phyloP scores from a whole-genome alignment of 2,888 invertebrate genomes.

The Cremastinae sp. region DNA sequence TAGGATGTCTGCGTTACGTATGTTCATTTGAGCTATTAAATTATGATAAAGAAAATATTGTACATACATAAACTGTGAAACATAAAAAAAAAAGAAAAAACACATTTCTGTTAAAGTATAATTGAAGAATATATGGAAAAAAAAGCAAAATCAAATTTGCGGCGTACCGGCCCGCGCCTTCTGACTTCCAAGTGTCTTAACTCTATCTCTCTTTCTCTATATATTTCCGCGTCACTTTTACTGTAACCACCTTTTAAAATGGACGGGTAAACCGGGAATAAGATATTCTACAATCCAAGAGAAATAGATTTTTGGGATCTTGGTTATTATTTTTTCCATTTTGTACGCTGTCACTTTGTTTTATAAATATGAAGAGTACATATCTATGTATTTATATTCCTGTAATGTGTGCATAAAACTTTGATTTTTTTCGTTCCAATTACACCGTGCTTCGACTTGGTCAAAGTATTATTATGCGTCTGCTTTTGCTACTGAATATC shows the following conservation, averaged over 20 bases:
- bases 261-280: slow-evolving; percentile 68
- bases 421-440: slow-evolving; percentile 3
- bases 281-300: slow-evolving; percentile 25
- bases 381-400: slow-evolving; percentile 53
- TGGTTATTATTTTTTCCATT: slow-evolving; percentile 43
- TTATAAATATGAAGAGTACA: slow-evolving; percentile 56
- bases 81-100: slow-evolving; percentile 59
- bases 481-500: slow-evolving; percentile 58
- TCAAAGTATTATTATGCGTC: neutral
- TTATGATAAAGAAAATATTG: slow-evolving; percentile 71
- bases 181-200: slow-evolving; percentile 78
- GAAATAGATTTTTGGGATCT: slow-evolving; percentile 4
- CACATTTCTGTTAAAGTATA: slow-evolving; percentile 64
- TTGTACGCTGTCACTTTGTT: slow-evolving; percentile 50
- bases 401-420: slow-evolving; percentile 30
- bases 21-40: slow-evolving; percentile 72
- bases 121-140: slow-evolving; percentile 70
- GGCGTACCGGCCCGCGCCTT: slow-evolving; percentile 72
- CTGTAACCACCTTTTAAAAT: slow-evolving; percentile 68
- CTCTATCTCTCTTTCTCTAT: slow-evolving; percentile 66
- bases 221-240: slow-evolving; percentile 52
- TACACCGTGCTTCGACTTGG: slow-evolving; percentile 4
- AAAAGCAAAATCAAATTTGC: slow-evolving; percentile 72
- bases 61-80: slow-evolving; percentile 67
- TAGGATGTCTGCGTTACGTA: slow-evolving; percentile 70